phyloP scores from a whole-genome alignment of 2,113 vertebrate species.

The Heterotilapia buettikoferi region DNA sequence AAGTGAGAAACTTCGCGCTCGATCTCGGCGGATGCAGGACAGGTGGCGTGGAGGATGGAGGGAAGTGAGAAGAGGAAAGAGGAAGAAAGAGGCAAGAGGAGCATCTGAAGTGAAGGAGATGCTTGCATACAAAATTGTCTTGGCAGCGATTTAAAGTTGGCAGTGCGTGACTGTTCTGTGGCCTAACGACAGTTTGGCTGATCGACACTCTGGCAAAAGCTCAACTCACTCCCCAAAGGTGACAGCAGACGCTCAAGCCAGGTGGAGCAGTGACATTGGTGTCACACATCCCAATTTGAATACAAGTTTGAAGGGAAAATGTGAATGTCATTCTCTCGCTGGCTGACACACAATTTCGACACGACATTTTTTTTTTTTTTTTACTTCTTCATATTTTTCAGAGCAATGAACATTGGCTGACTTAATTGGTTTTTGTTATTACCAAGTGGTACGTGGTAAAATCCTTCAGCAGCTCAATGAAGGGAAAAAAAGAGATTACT shows the following conservation, averaged over 20 bases:
- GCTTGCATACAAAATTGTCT: conserved; percentile 20
- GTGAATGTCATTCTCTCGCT: neutral
- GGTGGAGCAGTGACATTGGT: conserved; percentile 43
- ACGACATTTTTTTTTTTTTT: neutral
- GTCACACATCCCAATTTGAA: conserved; percentile 30
- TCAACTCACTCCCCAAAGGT: conserved; percentile 43
- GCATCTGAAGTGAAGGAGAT: conserved; percentile 6
- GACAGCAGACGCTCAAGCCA: conserved; percentile 39
- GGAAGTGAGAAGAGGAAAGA: conserved; percentile 26
- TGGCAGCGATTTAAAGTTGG: conserved; percentile 38
- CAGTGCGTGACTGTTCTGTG: conserved; percentile 13
- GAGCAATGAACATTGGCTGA: neutral
- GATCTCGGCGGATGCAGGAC: conserved; percentile 21
- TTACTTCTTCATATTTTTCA: neutral
- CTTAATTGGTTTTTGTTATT: neutral
- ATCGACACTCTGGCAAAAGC: conserved; percentile 15
- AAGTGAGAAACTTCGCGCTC: conserved; percentile 49
- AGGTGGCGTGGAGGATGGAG: conserved; percentile 50
- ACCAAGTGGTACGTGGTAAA: neutral
- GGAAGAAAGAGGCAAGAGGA: neutral
- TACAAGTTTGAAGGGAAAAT: conserved; percentile 2
- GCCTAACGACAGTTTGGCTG: conserved; percentile 31
- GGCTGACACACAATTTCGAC: neutral
- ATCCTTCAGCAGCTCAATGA: neutral
- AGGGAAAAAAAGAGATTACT: neutral